Percentiles rank a stretch among this genome's conserved stretches.
Conservation (phyloP, 1,140 invertebrate species). For the Babylonia areolata region DNA sequence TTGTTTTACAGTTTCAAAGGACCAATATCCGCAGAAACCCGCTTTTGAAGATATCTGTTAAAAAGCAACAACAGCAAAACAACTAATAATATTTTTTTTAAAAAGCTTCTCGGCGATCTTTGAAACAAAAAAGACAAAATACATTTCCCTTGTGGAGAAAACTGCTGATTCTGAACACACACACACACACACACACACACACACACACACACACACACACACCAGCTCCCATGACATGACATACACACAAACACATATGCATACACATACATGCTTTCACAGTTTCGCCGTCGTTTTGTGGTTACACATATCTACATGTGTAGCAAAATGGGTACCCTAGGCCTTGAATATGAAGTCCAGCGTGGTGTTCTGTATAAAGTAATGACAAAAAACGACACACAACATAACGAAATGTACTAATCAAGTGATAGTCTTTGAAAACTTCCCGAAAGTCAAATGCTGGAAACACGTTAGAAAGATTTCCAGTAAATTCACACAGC, state of each 20-base stretch:
- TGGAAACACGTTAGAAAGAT: no score
- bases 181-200: slow-evolving; percentile 18
- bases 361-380: not conserved
- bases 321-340: not conserved
- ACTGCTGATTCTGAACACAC: not conserved
- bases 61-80: not conserved
- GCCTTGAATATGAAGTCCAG: not conserved
- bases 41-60: not conserved
- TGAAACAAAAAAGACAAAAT: not conserved
- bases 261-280: not conserved
- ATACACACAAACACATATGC: not conserved
- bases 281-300: not conserved
- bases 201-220: slow-evolving; percentile 25
- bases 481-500: no score
- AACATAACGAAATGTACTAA: no score
- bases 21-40: not conserved
- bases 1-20: no score
- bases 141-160: no score
- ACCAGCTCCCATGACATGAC: not conserved
- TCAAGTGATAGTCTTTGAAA: no score
- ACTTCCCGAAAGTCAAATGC: no score
- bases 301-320: not conserved
- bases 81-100: no score
- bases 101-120: no score
- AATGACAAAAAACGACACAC: no score